Conservation (phyloP, 2,797 vertebrate genomes). For the Gymnoscopelus braueri region DNA sequence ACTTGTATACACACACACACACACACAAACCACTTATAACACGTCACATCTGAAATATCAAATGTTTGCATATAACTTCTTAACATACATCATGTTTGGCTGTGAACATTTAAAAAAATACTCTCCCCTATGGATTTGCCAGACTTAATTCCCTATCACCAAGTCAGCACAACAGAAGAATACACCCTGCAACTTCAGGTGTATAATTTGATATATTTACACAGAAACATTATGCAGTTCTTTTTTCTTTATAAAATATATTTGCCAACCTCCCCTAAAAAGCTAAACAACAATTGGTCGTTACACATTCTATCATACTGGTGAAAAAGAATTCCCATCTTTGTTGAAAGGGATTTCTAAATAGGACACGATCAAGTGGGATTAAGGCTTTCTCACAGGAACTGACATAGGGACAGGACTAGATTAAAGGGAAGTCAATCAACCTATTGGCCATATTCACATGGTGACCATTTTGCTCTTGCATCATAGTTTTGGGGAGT, state of each 20-base stretch:
- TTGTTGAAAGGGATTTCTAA: constrained; percentile 30
- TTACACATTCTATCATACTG: constrained; percentile 33
- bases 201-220: constrained; percentile 73
- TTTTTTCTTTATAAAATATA: constrained; percentile 54
- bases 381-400: constrained; percentile 73
- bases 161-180: constrained; percentile 56
- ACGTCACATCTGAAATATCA: constrained; percentile 57
- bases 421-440: constrained; percentile 44
- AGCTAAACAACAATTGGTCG: constrained; percentile 24
- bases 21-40: constrained; percentile 30
- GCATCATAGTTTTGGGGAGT: too few species aligned
- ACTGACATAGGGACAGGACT: constrained; percentile 44
- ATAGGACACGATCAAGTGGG: constrained; percentile 44
- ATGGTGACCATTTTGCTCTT: too few species aligned
- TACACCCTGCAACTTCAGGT: constrained; percentile 55
- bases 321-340: constrained; percentile 29
- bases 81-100: constrained; percentile 61
- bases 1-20: constrained; percentile 29
- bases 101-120: constrained; percentile 75
- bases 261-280: constrained; percentile 40
- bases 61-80: constrained; percentile 67
- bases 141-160: constrained; percentile 38
- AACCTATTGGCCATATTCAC: constrained; percentile 28
- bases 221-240: constrained; percentile 66
- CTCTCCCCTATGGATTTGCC: constrained; percentile 43